Evolutionary conservation across 2,888 invertebrate species (phyloP).

Genomic region (Pseudococcus jackbeardsleyi): DNA sequence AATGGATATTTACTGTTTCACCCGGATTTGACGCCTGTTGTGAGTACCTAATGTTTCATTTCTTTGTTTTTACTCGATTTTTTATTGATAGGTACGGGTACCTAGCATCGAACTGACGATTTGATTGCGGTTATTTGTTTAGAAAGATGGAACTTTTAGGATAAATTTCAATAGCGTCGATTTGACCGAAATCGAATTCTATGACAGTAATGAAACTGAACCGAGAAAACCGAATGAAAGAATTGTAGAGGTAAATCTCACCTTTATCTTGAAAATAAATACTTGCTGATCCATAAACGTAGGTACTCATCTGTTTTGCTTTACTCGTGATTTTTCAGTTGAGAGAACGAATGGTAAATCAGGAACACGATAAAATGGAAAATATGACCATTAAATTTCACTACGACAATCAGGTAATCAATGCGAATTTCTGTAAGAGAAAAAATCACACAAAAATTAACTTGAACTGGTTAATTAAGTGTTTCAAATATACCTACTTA

Average conservation of each 20-base stretch:
- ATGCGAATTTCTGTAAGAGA: too few relatives aligned
- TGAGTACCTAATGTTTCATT: constrained; percentile 69
- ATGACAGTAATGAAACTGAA: constrained; percentile 77
- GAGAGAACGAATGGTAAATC: constrained; percentile 81
- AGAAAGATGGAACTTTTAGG: constrained; percentile 79
- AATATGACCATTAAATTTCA: constrained; percentile 83
- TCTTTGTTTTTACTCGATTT: not conserved
- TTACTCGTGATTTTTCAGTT: constrained; percentile 70
- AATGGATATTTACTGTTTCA: constrained; percentile 96
- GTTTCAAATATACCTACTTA: too few relatives aligned
- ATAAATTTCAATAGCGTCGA: constrained; percentile 98
- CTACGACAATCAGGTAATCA: constrained; percentile 80
- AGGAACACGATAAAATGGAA: constrained; percentile 76
- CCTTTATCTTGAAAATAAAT: too few relatives aligned
- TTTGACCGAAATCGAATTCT: constrained; percentile 92
- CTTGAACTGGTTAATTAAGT: too few relatives aligned
- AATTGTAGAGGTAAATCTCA: not conserved
- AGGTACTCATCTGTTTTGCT: too few relatives aligned
- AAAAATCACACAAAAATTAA: too few relatives aligned
- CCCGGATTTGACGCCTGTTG: constrained; percentile 91
- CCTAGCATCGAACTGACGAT: not conserved
- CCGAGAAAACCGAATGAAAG: constrained; percentile 76
- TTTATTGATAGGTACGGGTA: not conserved
- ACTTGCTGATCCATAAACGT: too few relatives aligned
- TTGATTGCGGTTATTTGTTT: constrained; percentile 56